These are phyloP conservation scores for Strongylocentrotus purpuratus DNA, from an alignment of 35 echinoderm and acorn worm species.

Conservation along the genomic window DNA sequence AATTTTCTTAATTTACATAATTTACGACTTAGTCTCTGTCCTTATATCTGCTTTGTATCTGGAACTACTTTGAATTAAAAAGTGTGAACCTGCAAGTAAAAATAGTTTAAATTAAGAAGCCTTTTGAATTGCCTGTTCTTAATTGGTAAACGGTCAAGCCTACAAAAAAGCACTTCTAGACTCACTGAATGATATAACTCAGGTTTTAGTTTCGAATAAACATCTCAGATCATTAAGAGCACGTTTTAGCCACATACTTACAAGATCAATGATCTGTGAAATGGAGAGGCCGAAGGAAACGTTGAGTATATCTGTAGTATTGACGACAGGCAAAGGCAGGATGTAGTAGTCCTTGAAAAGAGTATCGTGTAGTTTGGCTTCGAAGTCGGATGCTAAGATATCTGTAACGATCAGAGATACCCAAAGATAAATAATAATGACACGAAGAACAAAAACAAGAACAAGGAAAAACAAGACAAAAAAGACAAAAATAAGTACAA, in stretches of 20 bases:
- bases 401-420: slow-evolving; percentile 34
- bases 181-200: neutral
- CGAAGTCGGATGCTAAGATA: slow-evolving; percentile 45
- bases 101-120: neutral
- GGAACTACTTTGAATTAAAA: neutral
- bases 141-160: neutral
- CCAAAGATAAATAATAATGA: too few species aligned
- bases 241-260: slow-evolving; percentile 21
- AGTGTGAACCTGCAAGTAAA: neutral
- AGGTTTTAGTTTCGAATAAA: neutral
- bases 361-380: slow-evolving; percentile 47
- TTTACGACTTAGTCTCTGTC: too few species aligned
- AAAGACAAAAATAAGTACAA: too few species aligned
- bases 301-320: slow-evolving; percentile 64
- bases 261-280: slow-evolving; percentile 82
- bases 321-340: slow-evolving; percentile 71
- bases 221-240: neutral
- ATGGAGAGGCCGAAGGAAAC: slow-evolving; percentile 76
- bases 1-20: too few species aligned
- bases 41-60: too few species aligned
- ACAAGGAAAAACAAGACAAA: too few species aligned
- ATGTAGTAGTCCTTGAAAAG: slow-evolving; percentile 69
- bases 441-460: too few species aligned
- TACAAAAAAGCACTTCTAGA: neutral
- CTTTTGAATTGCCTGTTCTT: neutral